These are phyloP conservation scores for Heliconius hewitsoni DNA, from an alignment of 1,140 invertebrate species.

Conservation along the genomic window DNA sequence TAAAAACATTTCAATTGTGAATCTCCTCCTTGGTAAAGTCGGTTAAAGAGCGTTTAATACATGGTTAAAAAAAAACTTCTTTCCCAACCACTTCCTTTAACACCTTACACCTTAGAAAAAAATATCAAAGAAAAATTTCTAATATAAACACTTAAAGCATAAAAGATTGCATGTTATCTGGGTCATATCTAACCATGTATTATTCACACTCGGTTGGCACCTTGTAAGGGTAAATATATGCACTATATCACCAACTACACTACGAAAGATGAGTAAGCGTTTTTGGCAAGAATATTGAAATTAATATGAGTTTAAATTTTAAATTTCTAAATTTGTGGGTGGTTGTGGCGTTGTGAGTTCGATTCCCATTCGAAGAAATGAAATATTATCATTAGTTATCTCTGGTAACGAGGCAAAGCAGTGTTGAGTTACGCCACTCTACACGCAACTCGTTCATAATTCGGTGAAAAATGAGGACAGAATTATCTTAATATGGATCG, in stretches of 20 bases:
- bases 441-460: too few species aligned
- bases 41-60: too few species aligned
- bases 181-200: slow-evolving; percentile 34
- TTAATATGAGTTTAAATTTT: slow-evolving; percentile 12
- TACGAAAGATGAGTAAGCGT: slow-evolving; percentile 32
- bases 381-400: too few species aligned
- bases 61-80: not conserved
- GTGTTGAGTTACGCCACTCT: too few species aligned
- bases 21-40: too few species aligned
- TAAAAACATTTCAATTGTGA: too few species aligned
- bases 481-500: too few species aligned
- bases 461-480: too few species aligned
- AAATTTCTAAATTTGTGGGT: not conserved
- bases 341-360: too few species aligned
- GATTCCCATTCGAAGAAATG: too few species aligned
- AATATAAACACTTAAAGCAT: slow-evolving; percentile 23
- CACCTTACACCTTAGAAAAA: not conserved
- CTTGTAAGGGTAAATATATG: slow-evolving; percentile 36
- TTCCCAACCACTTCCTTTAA: not conserved
- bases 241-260: slow-evolving; percentile 34
- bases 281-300: slow-evolving; percentile 22
- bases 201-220: slow-evolving; percentile 36
- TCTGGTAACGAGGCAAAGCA: too few species aligned
- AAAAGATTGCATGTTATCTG: slow-evolving; percentile 29
- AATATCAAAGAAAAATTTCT: not conserved